Evolutionary conservation across 2,797 vertebrate genomes (phyloP), one percentile per base, ranked within the genome.

Genomic region (Sebastes vulpes): DNA sequence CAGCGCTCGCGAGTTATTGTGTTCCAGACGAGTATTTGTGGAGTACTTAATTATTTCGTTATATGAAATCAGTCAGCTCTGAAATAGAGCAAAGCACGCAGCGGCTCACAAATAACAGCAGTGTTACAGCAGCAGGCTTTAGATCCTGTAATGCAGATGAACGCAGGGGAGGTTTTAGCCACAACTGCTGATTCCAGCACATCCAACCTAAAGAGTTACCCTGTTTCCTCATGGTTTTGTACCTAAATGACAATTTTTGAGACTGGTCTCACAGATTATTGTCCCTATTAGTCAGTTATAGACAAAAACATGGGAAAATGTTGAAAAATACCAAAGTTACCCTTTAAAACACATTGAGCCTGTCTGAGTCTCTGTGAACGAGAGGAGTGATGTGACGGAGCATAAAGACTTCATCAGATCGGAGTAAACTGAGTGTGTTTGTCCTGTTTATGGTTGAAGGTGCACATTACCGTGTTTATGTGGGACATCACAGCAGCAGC

Each of bases 401-500:
- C 21, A 54, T 56, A 69, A 35, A 65, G 75, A 35, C 16, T 57
- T 84, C 26, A 57, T 74, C 58, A 72, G 77, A 66, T 66, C 12
- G 10, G n/a, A 63, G 12, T 56, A 73, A 72, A 78, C 25, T 52
- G 26, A 59, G 63, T 79, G 57, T 79, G 69, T 81, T 75, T 82
- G 69, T 85, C 66, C 70, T 63, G 60, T 70, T 66, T 54, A 66
- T 20, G 52, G 48, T 78, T 86, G 65, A 76, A 83, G 65, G 69
- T 78, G 69, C 64, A 83, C 53, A 78, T 82, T 65, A 72, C 65
- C 63, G 38, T 50, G 72, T 86, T 87, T 65, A 65, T 76, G 48
- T 50, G 74, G 66, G 84, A 81, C 68, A 29, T 5, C 63, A 72
- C 79, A 78, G 69, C 78, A 77, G 79, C 84, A 85, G 85, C 79